Evolutionary conservation across 2,113 vertebrate species (phyloP).

Genomic region (Phaethornis superciliosus): DNA sequence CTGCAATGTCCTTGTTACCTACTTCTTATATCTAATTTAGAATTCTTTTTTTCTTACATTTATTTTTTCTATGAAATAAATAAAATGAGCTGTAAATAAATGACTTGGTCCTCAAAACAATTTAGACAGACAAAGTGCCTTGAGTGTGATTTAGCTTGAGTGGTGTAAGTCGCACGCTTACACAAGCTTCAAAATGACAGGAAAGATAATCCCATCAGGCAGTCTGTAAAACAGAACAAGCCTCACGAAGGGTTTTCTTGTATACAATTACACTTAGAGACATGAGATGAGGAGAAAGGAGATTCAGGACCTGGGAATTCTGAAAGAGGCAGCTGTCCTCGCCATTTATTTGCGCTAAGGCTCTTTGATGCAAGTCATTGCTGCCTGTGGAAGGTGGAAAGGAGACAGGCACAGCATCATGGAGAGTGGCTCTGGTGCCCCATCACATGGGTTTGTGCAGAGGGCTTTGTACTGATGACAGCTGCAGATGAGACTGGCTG

Average conservation of each 20-base stretch:
- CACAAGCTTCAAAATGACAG: constrained; percentile 44
- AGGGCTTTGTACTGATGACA: fast-evolving
- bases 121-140: constrained; percentile 26
- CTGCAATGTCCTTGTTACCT: not conserved
- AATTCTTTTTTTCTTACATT: not conserved
- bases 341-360: not conserved
- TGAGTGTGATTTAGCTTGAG: constrained; percentile 49
- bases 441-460: not conserved
- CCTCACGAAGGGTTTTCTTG: constrained; percentile 30
- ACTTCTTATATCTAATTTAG: not conserved
- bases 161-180: constrained; percentile 3
- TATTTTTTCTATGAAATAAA: not conserved
- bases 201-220: constrained; percentile 60
- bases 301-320: not conserved
- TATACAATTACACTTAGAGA: constrained; percentile 18
- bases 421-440: not conserved
- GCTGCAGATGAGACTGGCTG: not conserved
- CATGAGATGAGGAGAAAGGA: not conserved
- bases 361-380: not conserved
- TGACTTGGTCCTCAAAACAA: constrained; percentile 8
- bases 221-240: constrained; percentile 34
- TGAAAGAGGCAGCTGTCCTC: not conserved
- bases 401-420: not conserved
- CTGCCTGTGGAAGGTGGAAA: not conserved
- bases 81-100: not conserved